phyloP scores from a whole-genome alignment of 2,113 vertebrate genomes.

The Ptilorrhoa leucosticta region DNA sequence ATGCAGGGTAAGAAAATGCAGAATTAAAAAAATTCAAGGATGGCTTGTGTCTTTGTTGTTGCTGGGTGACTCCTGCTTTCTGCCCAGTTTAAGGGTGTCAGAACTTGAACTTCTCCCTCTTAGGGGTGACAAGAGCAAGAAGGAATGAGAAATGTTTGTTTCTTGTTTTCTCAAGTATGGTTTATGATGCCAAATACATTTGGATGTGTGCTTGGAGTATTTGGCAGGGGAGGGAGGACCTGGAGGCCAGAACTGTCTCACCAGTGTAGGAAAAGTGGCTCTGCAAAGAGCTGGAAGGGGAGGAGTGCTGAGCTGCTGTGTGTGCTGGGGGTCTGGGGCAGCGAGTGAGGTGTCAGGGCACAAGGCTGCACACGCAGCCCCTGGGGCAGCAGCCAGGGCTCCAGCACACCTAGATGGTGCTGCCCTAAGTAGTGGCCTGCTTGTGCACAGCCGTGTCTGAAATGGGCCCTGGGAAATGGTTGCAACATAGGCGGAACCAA shows the following conservation, averaged over 20 bases:
- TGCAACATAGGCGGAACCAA: neutral
- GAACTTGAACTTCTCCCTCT: neutral
- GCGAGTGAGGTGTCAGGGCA: accelerated
- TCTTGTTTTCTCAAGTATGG: neutral
- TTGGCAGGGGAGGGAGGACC: neutral
- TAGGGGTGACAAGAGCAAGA: neutral
- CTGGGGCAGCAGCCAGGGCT: neutral
- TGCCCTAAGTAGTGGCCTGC: neutral
- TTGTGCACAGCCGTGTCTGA: neutral
- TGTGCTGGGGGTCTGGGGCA: neutral
- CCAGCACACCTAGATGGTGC: accelerated
- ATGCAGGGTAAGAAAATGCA: neutral
- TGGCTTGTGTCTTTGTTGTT: neutral
- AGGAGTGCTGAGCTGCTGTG: neutral
- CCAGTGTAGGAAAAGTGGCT: neutral
- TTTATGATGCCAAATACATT: neutral
- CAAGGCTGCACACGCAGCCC: accelerated
- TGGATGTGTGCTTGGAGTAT: neutral
- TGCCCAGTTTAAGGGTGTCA: neutral
- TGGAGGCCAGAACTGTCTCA: neutral
- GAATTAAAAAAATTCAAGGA: neutral
- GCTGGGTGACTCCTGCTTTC: neutral
- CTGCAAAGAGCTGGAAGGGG: neutral
- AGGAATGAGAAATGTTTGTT: neutral
- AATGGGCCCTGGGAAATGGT: neutral